phyloP scores from a whole-genome alignment of 2,113 vertebrate species.

The Mormyrus iriodes region DNA sequence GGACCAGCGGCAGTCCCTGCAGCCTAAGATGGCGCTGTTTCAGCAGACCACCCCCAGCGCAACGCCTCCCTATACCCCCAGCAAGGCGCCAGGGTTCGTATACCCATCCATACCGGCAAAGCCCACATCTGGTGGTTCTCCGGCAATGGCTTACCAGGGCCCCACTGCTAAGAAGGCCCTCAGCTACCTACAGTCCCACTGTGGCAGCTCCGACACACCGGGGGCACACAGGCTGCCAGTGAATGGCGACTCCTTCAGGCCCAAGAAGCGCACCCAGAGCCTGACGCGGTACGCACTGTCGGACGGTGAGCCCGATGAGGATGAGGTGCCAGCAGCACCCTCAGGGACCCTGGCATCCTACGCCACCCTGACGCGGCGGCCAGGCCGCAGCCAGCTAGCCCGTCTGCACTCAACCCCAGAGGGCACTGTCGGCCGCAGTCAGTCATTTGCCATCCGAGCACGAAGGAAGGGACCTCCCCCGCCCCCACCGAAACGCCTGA shows the following conservation, averaged over 20 bases:
- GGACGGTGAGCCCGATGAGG: conserved; percentile 77
- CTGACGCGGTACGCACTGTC: conserved; percentile 75
- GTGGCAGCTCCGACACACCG: conserved; percentile 14
- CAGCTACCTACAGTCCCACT: conserved; percentile 44
- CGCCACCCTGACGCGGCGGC: conserved; percentile 79
- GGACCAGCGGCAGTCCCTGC: conserved; percentile 56
- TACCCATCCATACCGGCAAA: conserved; percentile 49
- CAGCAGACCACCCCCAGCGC: conserved; percentile 30
- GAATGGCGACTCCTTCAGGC: background rate
- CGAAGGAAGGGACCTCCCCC: conserved; percentile 76
- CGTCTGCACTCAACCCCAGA: conserved; percentile 19
- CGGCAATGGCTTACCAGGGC: conserved; percentile 34
- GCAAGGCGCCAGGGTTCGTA: conserved; percentile 48
- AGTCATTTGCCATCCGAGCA: conserved; percentile 82
- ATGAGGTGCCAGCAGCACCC: conserved; percentile 40
- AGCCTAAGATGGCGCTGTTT: conserved; percentile 37
- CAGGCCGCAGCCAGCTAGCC: conserved; percentile 53
- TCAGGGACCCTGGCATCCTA: conserved; percentile 70
- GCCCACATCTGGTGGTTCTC: conserved; percentile 32
- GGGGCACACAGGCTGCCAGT: conserved; percentile 14
- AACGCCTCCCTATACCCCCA: conserved; percentile 52
- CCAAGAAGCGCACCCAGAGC: conserved; percentile 75
- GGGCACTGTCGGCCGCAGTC: conserved; percentile 74
- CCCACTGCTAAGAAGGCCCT: conserved; percentile 45
- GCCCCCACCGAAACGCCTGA: conserved; percentile 75